These are phyloP conservation scores for Monomorium pharaonis DNA, from an alignment of 1,140 invertebrate genomes.

Conservation along the genomic window DNA sequence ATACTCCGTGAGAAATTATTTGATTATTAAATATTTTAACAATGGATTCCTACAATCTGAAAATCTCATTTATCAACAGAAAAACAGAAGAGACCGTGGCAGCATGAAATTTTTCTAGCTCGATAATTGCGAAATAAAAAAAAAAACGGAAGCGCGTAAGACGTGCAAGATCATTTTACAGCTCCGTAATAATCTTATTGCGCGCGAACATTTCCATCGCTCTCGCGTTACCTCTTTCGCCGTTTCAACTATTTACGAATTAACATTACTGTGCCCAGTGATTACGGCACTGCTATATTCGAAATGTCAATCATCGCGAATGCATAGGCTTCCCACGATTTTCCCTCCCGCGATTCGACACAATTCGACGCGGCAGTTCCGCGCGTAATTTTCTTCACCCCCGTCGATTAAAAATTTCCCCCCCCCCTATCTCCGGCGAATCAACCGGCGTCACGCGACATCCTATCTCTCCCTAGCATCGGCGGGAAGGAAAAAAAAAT, in stretches of 20 bases:
- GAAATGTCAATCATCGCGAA: constrained; percentile 11
- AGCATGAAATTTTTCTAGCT: constrained; percentile 6
- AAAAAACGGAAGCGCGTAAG: not conserved
- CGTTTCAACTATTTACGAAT: not conserved
- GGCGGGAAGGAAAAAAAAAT: constrained; percentile 54
- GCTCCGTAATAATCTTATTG: not conserved
- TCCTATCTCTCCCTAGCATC: constrained; percentile 55
- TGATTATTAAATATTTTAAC: constrained; percentile 27
- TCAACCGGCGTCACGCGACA: constrained; percentile 60
- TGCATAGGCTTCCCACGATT: not conserved
- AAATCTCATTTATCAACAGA: constrained; percentile 9
- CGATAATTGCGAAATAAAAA: not conserved
- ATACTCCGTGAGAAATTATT: not conserved
- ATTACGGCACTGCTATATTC: not conserved
- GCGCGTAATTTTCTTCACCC: constrained; percentile 9
- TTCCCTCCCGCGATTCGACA: not conserved
- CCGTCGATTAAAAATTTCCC: constrained; percentile 39
- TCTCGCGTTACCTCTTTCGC: not conserved
- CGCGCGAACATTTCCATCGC: not conserved
- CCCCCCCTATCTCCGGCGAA: constrained; percentile 47
- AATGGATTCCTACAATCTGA: not conserved
- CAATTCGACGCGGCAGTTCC: constrained; percentile 2
- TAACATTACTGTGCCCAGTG: not conserved
- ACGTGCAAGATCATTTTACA: not conserved
- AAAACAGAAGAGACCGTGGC: not conserved